Base-by-base conservation (phyloP, 2,797 vertebrate genomes). In the Scyliorhinus canicula region DNA sequence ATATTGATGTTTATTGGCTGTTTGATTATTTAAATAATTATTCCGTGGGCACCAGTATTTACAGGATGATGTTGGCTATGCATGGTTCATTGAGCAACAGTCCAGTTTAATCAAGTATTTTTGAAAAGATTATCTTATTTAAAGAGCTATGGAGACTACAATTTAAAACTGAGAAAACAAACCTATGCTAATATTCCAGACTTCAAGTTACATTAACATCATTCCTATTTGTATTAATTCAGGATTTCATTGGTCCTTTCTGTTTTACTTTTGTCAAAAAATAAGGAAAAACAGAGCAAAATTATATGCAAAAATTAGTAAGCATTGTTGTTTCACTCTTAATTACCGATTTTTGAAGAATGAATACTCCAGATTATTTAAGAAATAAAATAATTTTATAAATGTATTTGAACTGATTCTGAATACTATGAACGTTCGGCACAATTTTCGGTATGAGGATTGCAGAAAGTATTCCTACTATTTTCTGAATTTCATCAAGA, bases 31-130 rank as follows among this genome's bases (percentile, higher is more conserved):
- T 86, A 55, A 55, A 86, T 52, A 52, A 52, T 14, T 26, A 55
- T 86, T 55, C 84, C 55, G 11, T 55, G 84, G 50, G 50, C 50
- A 55, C 35, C 47, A 86, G 26, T 50, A 86, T 52, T 86, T 86
- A 86, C 84, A 52, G 84, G 50, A 52, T 11, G 52, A 14, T 28
- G 28, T 86, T 86, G 55, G 50, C 84, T 31, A 86, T 52, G 50
- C 84, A 86, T 86, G 84, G 84, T 55, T 55, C 84, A 55, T 55
- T 35, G 84, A 86, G 28, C 26, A 86, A 52, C 50, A 55, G 47
- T 86, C 84, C 50, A 86, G 50, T 50, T 86, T 86, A 86, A 86
- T 86, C 31, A 86, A 55, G 50, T 52, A 35, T 52, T 86, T 86
- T 86, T 82, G 79, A 82, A 82, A 55, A 86, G 50, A 86, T 86